Evolutionary conservation across 2,113 vertebrate species (phyloP).

Genomic region (Progne subis): DNA sequence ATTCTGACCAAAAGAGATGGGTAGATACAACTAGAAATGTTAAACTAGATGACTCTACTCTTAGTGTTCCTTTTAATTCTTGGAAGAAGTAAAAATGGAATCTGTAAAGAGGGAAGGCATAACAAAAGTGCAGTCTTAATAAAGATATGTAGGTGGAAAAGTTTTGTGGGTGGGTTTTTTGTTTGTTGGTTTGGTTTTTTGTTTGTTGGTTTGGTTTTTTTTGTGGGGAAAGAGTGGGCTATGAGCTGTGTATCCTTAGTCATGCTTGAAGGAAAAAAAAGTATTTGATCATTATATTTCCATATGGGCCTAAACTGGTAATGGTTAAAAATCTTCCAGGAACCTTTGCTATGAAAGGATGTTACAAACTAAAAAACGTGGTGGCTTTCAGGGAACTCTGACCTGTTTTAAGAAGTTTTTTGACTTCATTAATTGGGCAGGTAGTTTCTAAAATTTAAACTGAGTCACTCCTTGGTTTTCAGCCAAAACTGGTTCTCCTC

Average conservation of each 20-base stretch:
- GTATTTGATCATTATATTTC: accelerated
- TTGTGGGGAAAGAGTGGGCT: not conserved
- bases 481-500: not conserved
- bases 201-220: too few species aligned
- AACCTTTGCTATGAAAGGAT: not conserved
- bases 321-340: not conserved
- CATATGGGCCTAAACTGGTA: not conserved
- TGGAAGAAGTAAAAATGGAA: not conserved
- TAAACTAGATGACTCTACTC: not conserved
- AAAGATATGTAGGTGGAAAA: not conserved
- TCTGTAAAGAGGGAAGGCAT: not conserved
- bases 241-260: not conserved
- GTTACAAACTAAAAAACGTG: not conserved
- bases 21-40: not conserved
- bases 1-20: not conserved
- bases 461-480: accelerated
- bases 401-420: not conserved
- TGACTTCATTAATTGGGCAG: not conserved
- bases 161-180: not conserved
- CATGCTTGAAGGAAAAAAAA: not conserved
- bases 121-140: not conserved
- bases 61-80: not conserved
- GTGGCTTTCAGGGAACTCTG: not conserved
- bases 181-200: too few species aligned
- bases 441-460: not conserved